Evolutionary conservation across 1,140 invertebrate species (phyloP).

Genomic region (Sycophila sp.): DNA sequence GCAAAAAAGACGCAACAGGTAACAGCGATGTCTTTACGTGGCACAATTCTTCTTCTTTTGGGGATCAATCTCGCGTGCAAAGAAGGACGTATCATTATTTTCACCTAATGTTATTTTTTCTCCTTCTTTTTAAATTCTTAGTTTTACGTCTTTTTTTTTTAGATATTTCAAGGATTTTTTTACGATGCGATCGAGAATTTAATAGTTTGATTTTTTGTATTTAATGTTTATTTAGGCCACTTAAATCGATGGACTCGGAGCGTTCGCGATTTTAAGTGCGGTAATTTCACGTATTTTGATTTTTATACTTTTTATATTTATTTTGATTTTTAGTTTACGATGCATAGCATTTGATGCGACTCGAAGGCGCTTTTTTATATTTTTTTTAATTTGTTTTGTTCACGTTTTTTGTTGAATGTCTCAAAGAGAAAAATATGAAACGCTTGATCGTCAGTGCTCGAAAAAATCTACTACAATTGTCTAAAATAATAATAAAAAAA

Average conservation of each 20-base stretch:
- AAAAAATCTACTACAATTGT: neutral
- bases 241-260: constrained; percentile 34
- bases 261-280: constrained; percentile 33
- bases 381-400: neutral
- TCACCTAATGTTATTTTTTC: constrained; percentile 4
- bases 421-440: neutral
- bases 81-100: constrained; percentile 30
- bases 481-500: constrained; percentile 22
- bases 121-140: constrained; percentile 2
- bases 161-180: constrained; percentile 12
- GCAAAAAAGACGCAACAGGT: constrained; percentile 52
- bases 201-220: constrained; percentile 12
- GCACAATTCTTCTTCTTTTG: constrained; percentile 55
- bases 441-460: neutral
- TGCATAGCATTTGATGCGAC: neutral
- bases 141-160: constrained; percentile 14
- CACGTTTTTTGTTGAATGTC: neutral
- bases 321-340: constrained; percentile 16
- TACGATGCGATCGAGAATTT: constrained; percentile 1
- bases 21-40: constrained; percentile 55
- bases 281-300: constrained; percentile 19
- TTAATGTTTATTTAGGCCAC: too few relatives aligned
- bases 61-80: constrained; percentile 51
- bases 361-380: neutral
- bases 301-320: constrained; percentile 19